Percentiles rank a stretch among this genome's conserved stretches.
These are phyloP conservation scores for Epirrhoe alternata DNA, from an alignment of 2,888 invertebrate species.

Conservation along the genomic window DNA sequence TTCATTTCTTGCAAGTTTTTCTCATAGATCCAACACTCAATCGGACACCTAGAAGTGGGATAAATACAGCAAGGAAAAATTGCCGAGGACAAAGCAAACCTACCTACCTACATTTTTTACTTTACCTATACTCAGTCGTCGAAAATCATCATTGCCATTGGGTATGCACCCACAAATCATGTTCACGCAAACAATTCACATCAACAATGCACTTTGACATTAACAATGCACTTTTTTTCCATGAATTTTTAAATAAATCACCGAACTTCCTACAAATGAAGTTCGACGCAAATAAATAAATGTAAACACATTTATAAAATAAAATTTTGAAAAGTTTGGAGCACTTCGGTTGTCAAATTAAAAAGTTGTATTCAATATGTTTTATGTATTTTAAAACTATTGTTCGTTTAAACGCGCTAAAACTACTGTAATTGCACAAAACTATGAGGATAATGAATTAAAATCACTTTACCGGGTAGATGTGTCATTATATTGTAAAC, in stretches of 20 bases:
- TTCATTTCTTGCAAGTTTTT: no score
- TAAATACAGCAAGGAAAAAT: no score
- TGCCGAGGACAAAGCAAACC: no score
- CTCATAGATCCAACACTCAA: no score
- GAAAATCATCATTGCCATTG: slow-evolving; percentile 45
- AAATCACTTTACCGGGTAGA: slow-evolving; percentile 18
- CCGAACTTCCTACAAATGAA: not conserved
- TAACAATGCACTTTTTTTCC: no score
- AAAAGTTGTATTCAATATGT: no score
- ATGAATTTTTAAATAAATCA: slow-evolving; percentile 3
- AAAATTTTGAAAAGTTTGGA: not conserved
- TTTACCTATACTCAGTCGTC: slow-evolving; percentile 50
- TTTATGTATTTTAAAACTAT: not conserved
- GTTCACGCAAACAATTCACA: slow-evolving; percentile 8
- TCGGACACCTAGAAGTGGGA: no score
- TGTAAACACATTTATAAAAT: not conserved
- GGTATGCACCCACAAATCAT: slow-evolving; percentile 49
- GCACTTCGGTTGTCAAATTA: no score
- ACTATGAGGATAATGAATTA: slow-evolving; percentile 14
- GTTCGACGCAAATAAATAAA: not conserved
- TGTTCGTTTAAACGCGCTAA: slow-evolving; percentile 5
- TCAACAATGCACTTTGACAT: not conserved
- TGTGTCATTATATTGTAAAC: slow-evolving; percentile 16
- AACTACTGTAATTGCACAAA: not conserved
- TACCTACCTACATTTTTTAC: slow-evolving; percentile 1